Evolutionary conservation across 2,113 vertebrate genomes (phyloP).

Genomic region (Onychostruthus taczanowskii): DNA sequence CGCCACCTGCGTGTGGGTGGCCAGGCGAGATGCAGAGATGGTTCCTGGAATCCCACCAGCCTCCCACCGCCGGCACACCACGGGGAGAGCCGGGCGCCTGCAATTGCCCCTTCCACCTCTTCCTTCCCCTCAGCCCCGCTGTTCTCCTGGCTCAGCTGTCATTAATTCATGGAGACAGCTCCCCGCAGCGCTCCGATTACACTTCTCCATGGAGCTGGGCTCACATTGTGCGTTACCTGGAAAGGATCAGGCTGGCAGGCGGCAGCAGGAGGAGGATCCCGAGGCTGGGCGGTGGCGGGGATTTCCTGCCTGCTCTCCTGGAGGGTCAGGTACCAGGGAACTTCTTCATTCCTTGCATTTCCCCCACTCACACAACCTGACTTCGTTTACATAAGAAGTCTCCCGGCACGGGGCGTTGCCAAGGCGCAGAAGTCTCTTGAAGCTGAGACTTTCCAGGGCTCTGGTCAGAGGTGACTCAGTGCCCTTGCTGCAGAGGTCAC

Average conservation of each 20-base stretch:
- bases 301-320: background rate
- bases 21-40: background rate
- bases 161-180: background rate
- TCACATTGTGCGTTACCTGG: background rate
- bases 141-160: background rate
- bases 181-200: fast-evolving
- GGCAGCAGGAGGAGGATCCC: background rate
- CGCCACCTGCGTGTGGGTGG: background rate
- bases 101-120: fast-evolving
- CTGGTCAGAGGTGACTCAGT: background rate
- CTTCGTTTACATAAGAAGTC: background rate
- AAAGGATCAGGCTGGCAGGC: background rate
- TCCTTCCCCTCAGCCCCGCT: background rate
- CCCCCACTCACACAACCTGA: background rate
- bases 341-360: background rate
- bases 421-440: background rate
- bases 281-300: background rate
- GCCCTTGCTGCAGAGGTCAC: background rate
- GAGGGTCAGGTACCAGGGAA: background rate
- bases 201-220: fast-evolving
- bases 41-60: background rate
- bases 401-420: background rate
- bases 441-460: background rate
- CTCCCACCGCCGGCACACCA: background rate
- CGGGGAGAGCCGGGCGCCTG: fast-evolving